phyloP scores from a whole-genome alignment of 2,797 vertebrate genomes.

The Gallinago nigripennis region DNA sequence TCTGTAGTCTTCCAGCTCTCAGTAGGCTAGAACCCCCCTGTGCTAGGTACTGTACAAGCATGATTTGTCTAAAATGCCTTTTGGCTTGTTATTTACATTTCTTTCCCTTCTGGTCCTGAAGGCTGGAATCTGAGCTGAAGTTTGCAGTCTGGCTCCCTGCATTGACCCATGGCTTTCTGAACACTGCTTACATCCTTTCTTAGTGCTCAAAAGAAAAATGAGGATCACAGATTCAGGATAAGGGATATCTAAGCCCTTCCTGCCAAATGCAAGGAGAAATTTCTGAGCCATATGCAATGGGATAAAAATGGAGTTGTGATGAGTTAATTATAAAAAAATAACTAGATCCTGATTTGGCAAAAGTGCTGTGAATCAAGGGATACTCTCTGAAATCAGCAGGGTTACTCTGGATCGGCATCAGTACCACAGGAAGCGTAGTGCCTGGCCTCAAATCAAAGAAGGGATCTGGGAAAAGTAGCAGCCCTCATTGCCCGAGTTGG shows the following conservation, averaged over 20 bases:
- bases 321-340: not conserved
- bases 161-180: not conserved
- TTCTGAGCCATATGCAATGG: not conserved
- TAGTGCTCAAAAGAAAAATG: not conserved
- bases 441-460: not conserved
- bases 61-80: conserved; percentile 19
- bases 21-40: not conserved
- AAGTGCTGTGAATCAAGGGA: not conserved
- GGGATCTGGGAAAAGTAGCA: conserved; percentile 14
- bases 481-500: not conserved
- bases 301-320: conserved; percentile 8
- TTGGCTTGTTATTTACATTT: not conserved
- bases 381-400: not conserved
- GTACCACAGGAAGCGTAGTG: not conserved
- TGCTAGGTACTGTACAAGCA: not conserved
- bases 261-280: not conserved
- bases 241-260: not conserved
- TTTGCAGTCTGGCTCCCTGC: not conserved
- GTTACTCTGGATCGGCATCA: not conserved
- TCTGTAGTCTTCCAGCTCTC: not conserved
- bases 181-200: not conserved
- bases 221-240: not conserved
- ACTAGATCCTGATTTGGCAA: not conserved
- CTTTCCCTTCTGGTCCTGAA: not conserved
- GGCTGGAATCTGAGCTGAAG: not conserved